These are phyloP conservation scores for Paramisgurnus dabryanus DNA, from an alignment of 2,113 vertebrate genomes.

Conservation along the genomic window DNA sequence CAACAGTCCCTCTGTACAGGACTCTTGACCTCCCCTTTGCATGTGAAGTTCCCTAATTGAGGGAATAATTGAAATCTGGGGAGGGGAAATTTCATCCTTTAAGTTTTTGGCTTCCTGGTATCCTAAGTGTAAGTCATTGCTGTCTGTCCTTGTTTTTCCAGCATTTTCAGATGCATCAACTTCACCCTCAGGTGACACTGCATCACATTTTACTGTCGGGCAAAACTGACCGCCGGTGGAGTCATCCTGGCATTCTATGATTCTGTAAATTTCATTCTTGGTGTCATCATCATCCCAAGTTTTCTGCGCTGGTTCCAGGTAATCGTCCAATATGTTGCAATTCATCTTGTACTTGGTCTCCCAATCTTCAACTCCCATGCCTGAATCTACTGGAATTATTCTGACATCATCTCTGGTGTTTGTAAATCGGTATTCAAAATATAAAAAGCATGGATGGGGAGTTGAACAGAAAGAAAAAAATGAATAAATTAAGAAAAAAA, in stretches of 20 bases:
- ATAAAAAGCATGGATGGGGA: slow-evolving; percentile 57
- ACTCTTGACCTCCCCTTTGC: slow-evolving; percentile 38
- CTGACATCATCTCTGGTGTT: slow-evolving; percentile 76
- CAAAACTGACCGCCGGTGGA: slow-evolving; percentile 67
- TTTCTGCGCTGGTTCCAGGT: slow-evolving; percentile 80
- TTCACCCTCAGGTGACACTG: slow-evolving; percentile 67
- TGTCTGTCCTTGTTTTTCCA: slow-evolving; percentile 65
- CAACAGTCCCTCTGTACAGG: slow-evolving; percentile 76
- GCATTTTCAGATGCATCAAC: slow-evolving; percentile 71
- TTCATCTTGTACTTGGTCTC: slow-evolving; percentile 79
- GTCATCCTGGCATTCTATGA: slow-evolving; percentile 62
- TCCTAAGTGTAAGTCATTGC: slow-evolving; percentile 66
- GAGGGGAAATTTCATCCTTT: slow-evolving; percentile 70
- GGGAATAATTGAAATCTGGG: slow-evolving; percentile 74
- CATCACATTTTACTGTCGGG: slow-evolving; percentile 71
- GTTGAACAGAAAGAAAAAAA: slow-evolving; percentile 59
- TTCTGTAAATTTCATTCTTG: slow-evolving; percentile 70
- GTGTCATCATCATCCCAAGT: slow-evolving; percentile 76
- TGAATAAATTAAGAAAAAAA: slow-evolving; percentile 23
- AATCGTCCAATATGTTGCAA: slow-evolving; percentile 81
- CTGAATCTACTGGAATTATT: slow-evolving; percentile 84
- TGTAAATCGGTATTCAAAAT: slow-evolving; percentile 68
- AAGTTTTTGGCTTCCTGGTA: slow-evolving; percentile 70
- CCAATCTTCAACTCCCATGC: slow-evolving; percentile 84
- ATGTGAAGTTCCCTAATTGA: slow-evolving; percentile 61